phyloP scores from a whole-genome alignment of 2,113 vertebrate genomes.

The Paraplagusia blochii region DNA sequence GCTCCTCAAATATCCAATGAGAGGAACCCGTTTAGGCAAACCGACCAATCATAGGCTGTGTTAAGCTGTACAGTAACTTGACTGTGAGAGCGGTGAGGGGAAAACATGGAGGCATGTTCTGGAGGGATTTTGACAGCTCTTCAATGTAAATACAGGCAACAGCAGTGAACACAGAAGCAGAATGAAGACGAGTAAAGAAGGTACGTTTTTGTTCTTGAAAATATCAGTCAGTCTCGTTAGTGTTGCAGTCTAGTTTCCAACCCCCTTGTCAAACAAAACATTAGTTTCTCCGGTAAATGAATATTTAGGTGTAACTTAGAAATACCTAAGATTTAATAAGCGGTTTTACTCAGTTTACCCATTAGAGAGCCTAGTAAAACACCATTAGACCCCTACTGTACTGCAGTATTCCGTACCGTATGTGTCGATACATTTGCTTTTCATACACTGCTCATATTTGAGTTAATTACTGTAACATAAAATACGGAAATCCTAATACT shows the following conservation, averaged over 20 bases:
- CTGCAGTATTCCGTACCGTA: no score
- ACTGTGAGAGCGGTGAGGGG: conserved; percentile 51
- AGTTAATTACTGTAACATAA: no score
- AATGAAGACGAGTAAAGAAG: conserved; percentile 1
- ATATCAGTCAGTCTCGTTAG: not conserved
- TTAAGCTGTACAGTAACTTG: conserved; percentile 50
- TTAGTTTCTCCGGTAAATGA: not conserved
- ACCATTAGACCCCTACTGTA: no score
- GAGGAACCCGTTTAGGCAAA: not conserved
- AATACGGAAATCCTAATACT: no score
- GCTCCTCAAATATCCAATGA: conserved; percentile 47
- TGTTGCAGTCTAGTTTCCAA: not conserved
- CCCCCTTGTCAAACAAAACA: no score
- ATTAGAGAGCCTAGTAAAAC: not conserved
- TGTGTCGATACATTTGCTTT: no score
- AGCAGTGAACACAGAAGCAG: not conserved
- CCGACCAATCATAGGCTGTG: conserved; percentile 40
- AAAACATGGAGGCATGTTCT: conserved; percentile 4
- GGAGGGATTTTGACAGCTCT: conserved; percentile 6
- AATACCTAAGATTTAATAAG: not conserved
- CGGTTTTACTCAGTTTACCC: not conserved
- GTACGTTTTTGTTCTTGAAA: conserved; percentile 23
- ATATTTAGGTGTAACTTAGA: not conserved
- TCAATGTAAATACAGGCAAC: not conserved
- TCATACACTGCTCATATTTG: no score